Evolutionary conservation across 2,797 vertebrate genomes (phyloP), one percentile per base, ranked within the genome.

Genomic region (Malurus splendens): DNA sequence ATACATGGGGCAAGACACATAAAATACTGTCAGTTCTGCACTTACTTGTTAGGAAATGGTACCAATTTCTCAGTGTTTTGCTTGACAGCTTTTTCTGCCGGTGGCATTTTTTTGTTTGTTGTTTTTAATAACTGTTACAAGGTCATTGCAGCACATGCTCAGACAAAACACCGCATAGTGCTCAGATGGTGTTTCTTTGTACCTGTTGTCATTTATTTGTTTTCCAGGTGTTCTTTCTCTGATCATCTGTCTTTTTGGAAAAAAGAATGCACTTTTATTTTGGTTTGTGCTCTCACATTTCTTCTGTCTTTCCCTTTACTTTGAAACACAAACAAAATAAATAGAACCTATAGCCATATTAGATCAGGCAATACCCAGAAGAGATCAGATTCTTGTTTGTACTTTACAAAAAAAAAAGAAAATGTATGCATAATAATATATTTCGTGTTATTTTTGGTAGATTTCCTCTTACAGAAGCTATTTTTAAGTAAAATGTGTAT

Each of bases 401-500:
- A 96, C 93, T 95, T 96, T 94, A 80, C 88, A 87, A 82, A 79
- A 81, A 81, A 83, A 36, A 45, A 45, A 87, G 61, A 77, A 87
- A 78, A 68, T 64, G 83, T 91, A 90, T 92, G 76, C 84, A 91
- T 94, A 94, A 90, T 84, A 89, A 94, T 93, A 96, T 93, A 96
- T 95, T 95, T 92, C 56, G 2, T 95, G 95, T 96, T 96, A 95
- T 96, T 96, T 96, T 96, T 96, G 93, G 95, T 96, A 96, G 95
- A 90, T 68, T 92, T 92, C 90, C 85, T 78, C 91, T 86, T 86
- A 93, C 92, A 95, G 89, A 96, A 86, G 85, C 94, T 96, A 95
- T 96, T 95, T 96, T 96, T 92, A 95, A 90, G 90, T 95, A 95
- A 87, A 91, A 89, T 84, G 90, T 88, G 83, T 85, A 83, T 44